phyloP scores from a whole-genome alignment of 2,888 invertebrate genomes.

The Hirtodrosophila alboralis region DNA sequence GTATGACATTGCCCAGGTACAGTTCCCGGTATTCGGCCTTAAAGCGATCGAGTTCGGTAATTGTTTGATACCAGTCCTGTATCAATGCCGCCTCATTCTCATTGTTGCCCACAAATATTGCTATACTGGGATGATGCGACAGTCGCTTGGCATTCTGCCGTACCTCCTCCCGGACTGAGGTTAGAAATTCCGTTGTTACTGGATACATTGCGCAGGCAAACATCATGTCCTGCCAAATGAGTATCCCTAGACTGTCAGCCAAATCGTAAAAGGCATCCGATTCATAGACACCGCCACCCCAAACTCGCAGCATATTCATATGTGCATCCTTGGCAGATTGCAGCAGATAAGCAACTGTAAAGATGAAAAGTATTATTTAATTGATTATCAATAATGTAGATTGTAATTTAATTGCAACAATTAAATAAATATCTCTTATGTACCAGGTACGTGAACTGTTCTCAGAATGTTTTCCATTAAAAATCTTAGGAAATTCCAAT shows the following conservation, averaged over 20 bases:
- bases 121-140: constrained; percentile 93
- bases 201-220: constrained; percentile 99
- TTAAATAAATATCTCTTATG: too few species aligned
- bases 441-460: too few species aligned
- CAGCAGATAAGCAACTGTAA: constrained; percentile 87
- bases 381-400: too few species aligned
- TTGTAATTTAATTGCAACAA: too few species aligned
- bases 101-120: constrained; percentile 97
- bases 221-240: constrained; percentile 99
- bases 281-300: constrained; percentile 99
- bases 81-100: constrained; percentile 96
- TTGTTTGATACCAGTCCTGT: constrained; percentile 90
- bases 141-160: constrained; percentile 92
- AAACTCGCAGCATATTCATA: constrained; percentile 97
- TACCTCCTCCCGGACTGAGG: constrained; percentile 90
- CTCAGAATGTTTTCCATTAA: too few species aligned
- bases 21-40: constrained; percentile 91
- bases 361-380: background rate
- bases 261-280: constrained; percentile 93
- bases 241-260: constrained; percentile 94
- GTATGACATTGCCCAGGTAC: constrained; percentile 91
- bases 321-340: constrained; percentile 89
- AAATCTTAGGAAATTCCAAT: too few species aligned
- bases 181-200: constrained; percentile 88
- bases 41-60: constrained; percentile 85